Evolutionary conservation across 1,140 invertebrate species (phyloP).

Genomic region (Drosophila burlai): DNA sequence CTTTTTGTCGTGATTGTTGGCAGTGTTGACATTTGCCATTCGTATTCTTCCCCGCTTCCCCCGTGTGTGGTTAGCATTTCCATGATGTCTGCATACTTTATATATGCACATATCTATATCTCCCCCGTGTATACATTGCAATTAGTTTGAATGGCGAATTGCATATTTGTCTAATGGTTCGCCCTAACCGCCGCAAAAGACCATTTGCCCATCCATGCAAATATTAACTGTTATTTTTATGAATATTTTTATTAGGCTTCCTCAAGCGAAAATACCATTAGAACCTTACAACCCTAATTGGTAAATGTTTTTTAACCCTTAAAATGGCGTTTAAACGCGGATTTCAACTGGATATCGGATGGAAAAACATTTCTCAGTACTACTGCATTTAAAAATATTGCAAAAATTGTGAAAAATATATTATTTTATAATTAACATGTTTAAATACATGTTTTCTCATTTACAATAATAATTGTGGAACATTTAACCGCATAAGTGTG

Average conservation of each 20-base stretch:
- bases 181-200: constrained; percentile 2
- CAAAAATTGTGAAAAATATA: not conserved
- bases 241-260: constrained; percentile 10
- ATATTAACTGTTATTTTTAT: constrained; percentile 13
- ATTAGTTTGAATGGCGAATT: constrained; percentile 24
- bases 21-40: constrained; percentile 19
- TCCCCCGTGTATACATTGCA: constrained; percentile 17
- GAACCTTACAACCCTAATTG: not conserved
- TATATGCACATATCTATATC: constrained; percentile 11
- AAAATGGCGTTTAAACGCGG: not conserved
- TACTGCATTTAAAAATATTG: not conserved
- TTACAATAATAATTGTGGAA: not conserved
- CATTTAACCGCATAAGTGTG: too few species aligned
- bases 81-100: constrained; percentile 15
- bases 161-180: constrained; percentile 19
- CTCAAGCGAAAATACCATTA: not conserved
- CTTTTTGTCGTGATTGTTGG: constrained; percentile 17
- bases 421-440: too few species aligned
- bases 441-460: not conserved
- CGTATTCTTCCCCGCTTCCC: not conserved
- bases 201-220: constrained; percentile 11
- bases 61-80: constrained; percentile 14
- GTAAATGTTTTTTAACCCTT: not conserved
- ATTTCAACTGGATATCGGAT: not conserved
- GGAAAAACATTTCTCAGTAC: not conserved